Base-by-base conservation (phyloP, 2,888 invertebrate genomes). In the Torymus texanus region DNA sequence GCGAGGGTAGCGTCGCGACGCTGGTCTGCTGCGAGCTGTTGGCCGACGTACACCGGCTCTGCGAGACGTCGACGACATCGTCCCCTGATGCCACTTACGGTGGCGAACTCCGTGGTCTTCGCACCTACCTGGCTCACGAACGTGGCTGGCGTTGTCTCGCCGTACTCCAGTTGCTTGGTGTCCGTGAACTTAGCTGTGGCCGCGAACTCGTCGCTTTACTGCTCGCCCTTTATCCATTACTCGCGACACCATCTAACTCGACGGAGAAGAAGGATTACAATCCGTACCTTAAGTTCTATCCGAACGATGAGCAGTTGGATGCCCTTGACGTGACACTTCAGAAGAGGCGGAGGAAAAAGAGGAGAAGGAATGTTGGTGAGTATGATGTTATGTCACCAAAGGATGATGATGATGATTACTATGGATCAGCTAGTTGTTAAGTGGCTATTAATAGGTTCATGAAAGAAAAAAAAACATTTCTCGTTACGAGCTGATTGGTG, bases 1-100 rank as follows among this genome's bases (percentile, higher is more conserved):
- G 92, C 83, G 91, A 92, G 68, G 92, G 92, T 82, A 92, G 93
- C 75, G 92, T 94, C 81, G 92, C 93, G 74, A 92, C 93, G 13
- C 90, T 94, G 82, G 92, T 94, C 72, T 93, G 93, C 0, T 93
- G 93, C 88, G 94, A 94, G 89, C 88, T 94, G 78, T 91, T 94
- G 72, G 92, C 93, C 82, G 93, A 93, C 83, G 92, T 94, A 78
- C 93, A 94, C 88, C 91, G 88, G 65, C 85, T 91, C 2, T 91
- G 91, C 80, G 88, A 88, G 2, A 84, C 86, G 76, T 21, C 55
- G 29, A 18, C 13, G 58, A 50, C 18, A 16, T 18, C 24, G 11
- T 11, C n/a, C 29, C 1, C 41, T 0, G 16, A 21, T 5, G n/a
- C 1, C 21, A 51, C 41, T 41, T 41, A 21, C 2, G 14, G 50